These are phyloP conservation scores for Philaenus spumarius DNA, from an alignment of 1,140 invertebrate species.

Conservation along the genomic window DNA sequence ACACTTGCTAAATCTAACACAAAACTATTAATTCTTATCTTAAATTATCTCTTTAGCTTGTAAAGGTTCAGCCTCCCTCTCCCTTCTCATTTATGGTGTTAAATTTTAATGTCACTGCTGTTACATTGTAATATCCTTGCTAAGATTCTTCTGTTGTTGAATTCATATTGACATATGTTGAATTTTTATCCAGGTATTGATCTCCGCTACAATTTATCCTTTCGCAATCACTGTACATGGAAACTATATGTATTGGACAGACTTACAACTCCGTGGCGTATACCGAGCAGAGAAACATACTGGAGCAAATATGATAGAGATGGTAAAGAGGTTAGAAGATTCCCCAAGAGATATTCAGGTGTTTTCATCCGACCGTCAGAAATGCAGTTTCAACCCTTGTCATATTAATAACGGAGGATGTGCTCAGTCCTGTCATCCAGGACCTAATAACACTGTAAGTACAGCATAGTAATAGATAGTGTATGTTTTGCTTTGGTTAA, in stretches of 20 bases:
- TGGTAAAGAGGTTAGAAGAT: conserved; percentile 87
- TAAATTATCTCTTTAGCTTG: background rate
- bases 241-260: conserved; percentile 96
- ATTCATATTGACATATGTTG: background rate
- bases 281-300: conserved; percentile 96
- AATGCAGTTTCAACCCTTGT: conserved; percentile 80
- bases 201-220: conserved; percentile 90
- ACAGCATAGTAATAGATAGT: too few species aligned
- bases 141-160: too few species aligned
- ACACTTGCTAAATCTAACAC: too few species aligned
- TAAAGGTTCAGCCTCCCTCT: too few species aligned
- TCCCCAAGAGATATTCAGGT: conserved; percentile 88
- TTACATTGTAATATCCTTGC: background rate
- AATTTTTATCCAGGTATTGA: conserved; percentile 54
- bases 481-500: too few species aligned
- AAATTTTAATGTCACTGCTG: too few species aligned
- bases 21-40: too few species aligned
- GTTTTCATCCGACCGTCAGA: conserved; percentile 71
- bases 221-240: conserved; percentile 90
- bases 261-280: conserved; percentile 87
- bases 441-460: conserved; percentile 60
- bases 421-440: conserved; percentile 89
- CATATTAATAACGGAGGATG: conserved; percentile 92
- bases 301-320: conserved; percentile 87
- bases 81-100: too few species aligned